Conservation (phyloP, 2,113 vertebrate genomes). For the Podarcis muralis region DNA sequence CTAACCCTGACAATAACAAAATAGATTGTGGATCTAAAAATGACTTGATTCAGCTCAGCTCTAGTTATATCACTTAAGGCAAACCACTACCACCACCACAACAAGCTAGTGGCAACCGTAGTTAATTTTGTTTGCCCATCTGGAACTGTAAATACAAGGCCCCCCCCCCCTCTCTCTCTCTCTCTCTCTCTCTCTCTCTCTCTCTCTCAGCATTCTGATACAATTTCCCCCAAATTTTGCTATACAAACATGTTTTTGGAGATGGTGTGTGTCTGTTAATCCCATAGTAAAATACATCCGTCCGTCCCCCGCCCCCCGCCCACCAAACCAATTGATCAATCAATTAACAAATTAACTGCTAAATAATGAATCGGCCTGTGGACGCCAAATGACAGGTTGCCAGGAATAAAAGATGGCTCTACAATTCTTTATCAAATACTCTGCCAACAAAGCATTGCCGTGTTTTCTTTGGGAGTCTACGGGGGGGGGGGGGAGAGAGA, state of each 20-base stretch:
- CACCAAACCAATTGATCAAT: constrained; percentile 73
- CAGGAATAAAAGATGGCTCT: constrained; percentile 75
- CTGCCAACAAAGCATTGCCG: constrained; percentile 68
- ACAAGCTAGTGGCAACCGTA: not conserved
- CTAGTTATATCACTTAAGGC: not conserved
- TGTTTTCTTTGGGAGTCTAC: constrained; percentile 72
- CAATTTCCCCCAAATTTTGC: constrained; percentile 69
- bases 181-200: constrained; percentile 12
- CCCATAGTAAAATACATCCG: constrained; percentile 57
- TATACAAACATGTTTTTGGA: constrained; percentile 54
- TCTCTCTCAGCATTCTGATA: constrained; percentile 43
- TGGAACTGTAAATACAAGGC: constrained; percentile 70
- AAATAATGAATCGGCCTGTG: constrained; percentile 72
- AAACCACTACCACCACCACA: no score
- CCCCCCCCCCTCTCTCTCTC: not conserved
- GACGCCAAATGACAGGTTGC: constrained; percentile 64
- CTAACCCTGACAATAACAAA: no score
- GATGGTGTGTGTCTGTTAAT: constrained; percentile 44
- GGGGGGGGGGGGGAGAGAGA: not conserved
- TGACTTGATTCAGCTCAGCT: not conserved
- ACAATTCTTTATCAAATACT: constrained; percentile 72
- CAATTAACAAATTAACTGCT: constrained; percentile 79
- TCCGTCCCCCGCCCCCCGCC: no score
- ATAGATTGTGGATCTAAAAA: not conserved
- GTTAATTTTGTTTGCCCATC: constrained; percentile 46